A percentile compares a stretch with the other conserved stretches of the same genome.
Evolutionary conservation across 2,797 vertebrate genomes (phyloP).

Genomic region (Amphiprion clarkii): DNA sequence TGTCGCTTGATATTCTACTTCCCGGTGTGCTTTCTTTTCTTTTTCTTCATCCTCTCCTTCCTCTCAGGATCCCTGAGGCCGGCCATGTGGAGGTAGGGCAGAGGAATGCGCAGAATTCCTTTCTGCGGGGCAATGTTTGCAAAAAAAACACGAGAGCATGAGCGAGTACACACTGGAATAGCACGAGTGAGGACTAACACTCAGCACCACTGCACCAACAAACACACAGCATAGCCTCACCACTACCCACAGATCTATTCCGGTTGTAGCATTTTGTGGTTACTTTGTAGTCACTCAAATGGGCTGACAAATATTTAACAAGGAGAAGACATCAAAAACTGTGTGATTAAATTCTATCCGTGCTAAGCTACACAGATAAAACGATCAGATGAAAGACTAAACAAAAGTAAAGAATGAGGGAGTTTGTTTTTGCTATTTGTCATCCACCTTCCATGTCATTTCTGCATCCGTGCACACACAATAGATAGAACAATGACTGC

Average conservation of each 20-base stretch:
- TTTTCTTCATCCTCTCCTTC: slow-evolving; percentile 34
- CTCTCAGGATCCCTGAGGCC: slow-evolving; percentile 45
- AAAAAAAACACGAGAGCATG: slow-evolving; percentile 27
- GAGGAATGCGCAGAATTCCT: slow-evolving; percentile 49
- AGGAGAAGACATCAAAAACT: slow-evolving; percentile 8
- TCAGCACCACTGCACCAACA: slow-evolving; percentile 1
- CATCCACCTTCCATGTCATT: slow-evolving; percentile 31
- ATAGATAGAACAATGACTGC: slow-evolving; percentile 51
- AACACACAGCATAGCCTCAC: not conserved
- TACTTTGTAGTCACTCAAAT: slow-evolving; percentile 19
- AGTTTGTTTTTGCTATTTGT: slow-evolving; percentile 37
- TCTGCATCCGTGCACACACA: slow-evolving; percentile 50
- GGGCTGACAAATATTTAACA: slow-evolving; percentile 34
- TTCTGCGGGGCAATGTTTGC: slow-evolving; percentile 35
- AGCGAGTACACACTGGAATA: slow-evolving; percentile 31
- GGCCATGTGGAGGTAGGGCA: slow-evolving; percentile 47
- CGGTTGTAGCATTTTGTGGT: not conserved
- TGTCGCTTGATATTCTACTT: slow-evolving; percentile 54
- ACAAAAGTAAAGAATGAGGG: slow-evolving; percentile 30
- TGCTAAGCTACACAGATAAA: slow-evolving; percentile 13
- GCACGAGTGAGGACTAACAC: slow-evolving; percentile 15
- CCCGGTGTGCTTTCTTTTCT: slow-evolving; percentile 25
- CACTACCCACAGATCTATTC: slow-evolving; percentile 4
- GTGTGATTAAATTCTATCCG: slow-evolving; percentile 3
- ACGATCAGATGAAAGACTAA: slow-evolving; percentile 38